These are phyloP conservation scores for Acanthosepion lycidas DNA, from an alignment of 2,888 invertebrate genomes.

Conservation along the genomic window DNA sequence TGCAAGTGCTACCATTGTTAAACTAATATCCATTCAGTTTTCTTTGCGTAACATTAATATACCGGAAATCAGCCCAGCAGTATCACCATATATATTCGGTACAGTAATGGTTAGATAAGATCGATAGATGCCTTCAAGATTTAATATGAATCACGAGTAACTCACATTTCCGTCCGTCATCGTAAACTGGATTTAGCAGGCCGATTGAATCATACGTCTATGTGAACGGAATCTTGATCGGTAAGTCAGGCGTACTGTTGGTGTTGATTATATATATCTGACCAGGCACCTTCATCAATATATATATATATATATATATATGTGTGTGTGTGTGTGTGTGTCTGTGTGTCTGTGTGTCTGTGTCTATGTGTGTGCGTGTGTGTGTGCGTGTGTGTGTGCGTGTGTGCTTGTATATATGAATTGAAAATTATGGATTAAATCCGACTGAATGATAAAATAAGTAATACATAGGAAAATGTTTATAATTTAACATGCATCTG, in stretches of 20 bases:
- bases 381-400: too few relatives aligned
- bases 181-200: neutral
- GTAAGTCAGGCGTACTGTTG: neutral
- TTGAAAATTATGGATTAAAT: neutral
- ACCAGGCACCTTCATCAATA: neutral
- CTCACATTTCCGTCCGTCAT: neutral
- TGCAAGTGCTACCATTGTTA: neutral
- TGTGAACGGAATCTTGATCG: neutral
- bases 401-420: neutral
- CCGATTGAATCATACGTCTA: neutral
- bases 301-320: too few relatives aligned
- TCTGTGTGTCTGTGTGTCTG: too few relatives aligned
- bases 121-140: slow-evolving; percentile 8
- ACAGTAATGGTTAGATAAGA: neutral
- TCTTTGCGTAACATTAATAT: neutral
- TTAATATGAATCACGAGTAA: neutral
- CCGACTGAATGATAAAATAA: too few relatives aligned
- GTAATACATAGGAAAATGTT: too few relatives aligned
- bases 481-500: too few relatives aligned
- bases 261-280: neutral
- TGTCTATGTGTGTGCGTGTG: too few relatives aligned
- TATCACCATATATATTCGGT: neutral
- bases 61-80: slow-evolving; percentile 6
- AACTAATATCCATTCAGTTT: neutral
- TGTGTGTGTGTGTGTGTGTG: too few relatives aligned